A percentile compares a stretch with the other conserved stretches of the same genome.
Conservation (phyloP, 2,113 vertebrate genomes). For the Heliornis fulica region DNA sequence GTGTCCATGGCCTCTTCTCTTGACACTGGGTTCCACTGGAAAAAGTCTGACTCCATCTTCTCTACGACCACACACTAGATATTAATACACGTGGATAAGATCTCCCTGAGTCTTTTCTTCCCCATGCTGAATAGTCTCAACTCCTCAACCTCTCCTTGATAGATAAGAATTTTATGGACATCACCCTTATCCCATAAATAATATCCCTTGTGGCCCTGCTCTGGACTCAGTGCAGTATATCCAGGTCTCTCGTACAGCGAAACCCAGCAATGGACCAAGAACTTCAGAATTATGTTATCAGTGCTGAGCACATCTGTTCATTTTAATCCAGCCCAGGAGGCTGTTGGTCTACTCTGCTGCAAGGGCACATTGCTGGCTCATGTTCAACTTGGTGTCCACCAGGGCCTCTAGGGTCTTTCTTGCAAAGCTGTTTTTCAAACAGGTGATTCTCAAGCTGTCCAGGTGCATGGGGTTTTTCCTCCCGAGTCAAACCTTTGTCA, state of each 20-base stretch:
- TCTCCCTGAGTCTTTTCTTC: background rate
- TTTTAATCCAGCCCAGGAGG: background rate
- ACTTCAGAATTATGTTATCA: background rate
- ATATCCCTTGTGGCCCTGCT: background rate
- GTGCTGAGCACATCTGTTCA: background rate
- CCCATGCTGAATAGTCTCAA: background rate
- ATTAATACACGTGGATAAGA: background rate
- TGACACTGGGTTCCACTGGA: background rate
- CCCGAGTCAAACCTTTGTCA: background rate
- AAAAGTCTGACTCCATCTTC: background rate
- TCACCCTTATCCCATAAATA: background rate
- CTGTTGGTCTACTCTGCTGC: background rate
- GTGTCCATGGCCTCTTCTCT: background rate
- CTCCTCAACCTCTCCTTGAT: background rate
- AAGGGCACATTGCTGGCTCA: background rate
- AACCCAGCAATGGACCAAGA: background rate
- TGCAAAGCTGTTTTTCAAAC: background rate
- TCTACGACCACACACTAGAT: background rate
- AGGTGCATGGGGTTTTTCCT: background rate
- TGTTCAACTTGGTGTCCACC: background rate
- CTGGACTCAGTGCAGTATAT: background rate
- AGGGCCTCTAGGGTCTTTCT: background rate
- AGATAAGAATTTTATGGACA: too few relatives aligned
- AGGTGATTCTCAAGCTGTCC: background rate
- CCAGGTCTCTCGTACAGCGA: background rate